Evolutionary conservation across 2,797 vertebrate genomes (phyloP).

Genomic region (Danio aesculapii): DNA sequence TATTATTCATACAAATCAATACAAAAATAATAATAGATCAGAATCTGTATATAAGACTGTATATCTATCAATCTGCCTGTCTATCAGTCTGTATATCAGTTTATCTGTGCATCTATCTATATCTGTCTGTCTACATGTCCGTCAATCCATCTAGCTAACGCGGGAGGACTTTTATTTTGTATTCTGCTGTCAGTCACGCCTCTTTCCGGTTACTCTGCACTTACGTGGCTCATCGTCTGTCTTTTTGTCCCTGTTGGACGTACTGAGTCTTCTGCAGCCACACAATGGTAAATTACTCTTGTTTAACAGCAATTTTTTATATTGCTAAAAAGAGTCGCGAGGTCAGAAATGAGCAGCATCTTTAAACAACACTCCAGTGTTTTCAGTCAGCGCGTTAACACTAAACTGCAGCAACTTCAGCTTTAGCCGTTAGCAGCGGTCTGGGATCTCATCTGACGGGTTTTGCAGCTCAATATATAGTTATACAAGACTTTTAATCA

Average conservation of each 20-base stretch:
- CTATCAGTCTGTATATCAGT: too few species aligned
- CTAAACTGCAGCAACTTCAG: neutral
- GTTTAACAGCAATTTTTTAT: neutral
- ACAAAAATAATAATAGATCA: too few species aligned
- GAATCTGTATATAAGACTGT: too few species aligned
- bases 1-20: too few species aligned
- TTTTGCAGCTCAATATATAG: neutral
- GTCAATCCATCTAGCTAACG: too few species aligned
- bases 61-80: too few species aligned
- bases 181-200: too few species aligned
- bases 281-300: constrained; percentile 57
- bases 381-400: neutral
- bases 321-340: neutral
- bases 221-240: constrained; percentile 66
- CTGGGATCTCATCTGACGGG: neutral
- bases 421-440: constrained; percentile 30
- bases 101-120: too few species aligned
- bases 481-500: neutral
- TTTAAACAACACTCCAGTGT: neutral
- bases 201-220: constrained; percentile 37
- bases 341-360: neutral
- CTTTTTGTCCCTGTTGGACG: constrained; percentile 22
- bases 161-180: constrained; percentile 27
- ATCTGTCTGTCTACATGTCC: neutral
- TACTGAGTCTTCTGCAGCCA: constrained; percentile 17